Percentiles rank a stretch among this genome's conserved stretches.
Evolutionary conservation across 2,797 vertebrate genomes (phyloP).

Genomic region (Pithecia hirsuta): DNA sequence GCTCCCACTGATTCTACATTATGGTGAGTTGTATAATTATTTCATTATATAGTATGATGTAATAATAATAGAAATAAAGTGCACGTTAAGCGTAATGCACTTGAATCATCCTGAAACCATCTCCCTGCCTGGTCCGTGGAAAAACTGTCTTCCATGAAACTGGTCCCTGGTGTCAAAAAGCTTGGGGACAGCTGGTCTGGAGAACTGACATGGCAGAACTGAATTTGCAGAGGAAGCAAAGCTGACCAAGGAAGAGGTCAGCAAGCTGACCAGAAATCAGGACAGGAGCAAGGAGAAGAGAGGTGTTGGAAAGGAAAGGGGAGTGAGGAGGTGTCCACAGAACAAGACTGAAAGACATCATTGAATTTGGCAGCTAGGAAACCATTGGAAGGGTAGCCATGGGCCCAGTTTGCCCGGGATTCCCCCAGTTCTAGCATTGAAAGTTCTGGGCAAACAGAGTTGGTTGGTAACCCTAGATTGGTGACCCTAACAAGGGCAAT

Average conservation of each 20-base stretch:
- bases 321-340: not conserved
- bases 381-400: not conserved
- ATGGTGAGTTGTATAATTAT: not conserved
- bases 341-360: not conserved
- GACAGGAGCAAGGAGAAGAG: not conserved
- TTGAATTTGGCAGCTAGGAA: not conserved
- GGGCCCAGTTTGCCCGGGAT: not conserved
- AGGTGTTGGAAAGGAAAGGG: not conserved
- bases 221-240: not conserved
- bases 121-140: not conserved
- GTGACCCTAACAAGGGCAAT: not conserved
- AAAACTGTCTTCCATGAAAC: not conserved
- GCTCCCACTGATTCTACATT: not conserved
- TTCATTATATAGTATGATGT: not conserved
- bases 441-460: not conserved
- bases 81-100: not conserved
- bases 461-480: not conserved
- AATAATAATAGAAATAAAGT: not conserved
- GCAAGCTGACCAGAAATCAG: not conserved
- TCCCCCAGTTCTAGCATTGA: not conserved
- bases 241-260: not conserved
- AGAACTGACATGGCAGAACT: not conserved
- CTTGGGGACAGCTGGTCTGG: not conserved
- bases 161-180: not conserved
- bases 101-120: not conserved